These are phyloP conservation scores for Bombus superbus DNA, from an alignment of 1,140 invertebrate genomes.

Conservation along the genomic window DNA sequence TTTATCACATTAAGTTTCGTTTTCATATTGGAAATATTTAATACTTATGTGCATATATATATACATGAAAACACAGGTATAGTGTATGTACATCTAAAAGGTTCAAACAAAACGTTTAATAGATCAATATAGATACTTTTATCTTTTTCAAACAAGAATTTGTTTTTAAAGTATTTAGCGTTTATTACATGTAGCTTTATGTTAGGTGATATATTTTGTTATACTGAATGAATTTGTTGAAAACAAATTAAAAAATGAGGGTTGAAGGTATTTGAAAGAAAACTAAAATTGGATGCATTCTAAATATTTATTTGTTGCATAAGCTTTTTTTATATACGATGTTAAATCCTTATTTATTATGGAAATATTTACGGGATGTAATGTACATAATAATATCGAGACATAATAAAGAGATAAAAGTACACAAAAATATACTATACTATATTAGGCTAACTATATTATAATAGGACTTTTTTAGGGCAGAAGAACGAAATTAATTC, in stretches of 20 bases:
- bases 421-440: slow-evolving; percentile 48
- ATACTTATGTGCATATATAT: slow-evolving; percentile 42
- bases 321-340: slow-evolving; percentile 63
- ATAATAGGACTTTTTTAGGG: slow-evolving; percentile 59
- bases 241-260: background rate
- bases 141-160: slow-evolving; percentile 24
- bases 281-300: slow-evolving; percentile 33
- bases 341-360: slow-evolving; percentile 59
- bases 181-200: slow-evolving; percentile 35
- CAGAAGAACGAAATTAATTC: background rate
- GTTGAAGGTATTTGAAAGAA: slow-evolving; percentile 18
- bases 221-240: background rate
- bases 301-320: slow-evolving; percentile 62
- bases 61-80: slow-evolving; percentile 33
- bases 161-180: slow-evolving; percentile 11
- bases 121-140: slow-evolving; percentile 2
- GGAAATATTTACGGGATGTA: slow-evolving; percentile 65
- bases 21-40: slow-evolving; percentile 29
- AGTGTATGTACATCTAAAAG: slow-evolving; percentile 26
- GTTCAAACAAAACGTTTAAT: slow-evolving; percentile 9
- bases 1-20: slow-evolving; percentile 13
- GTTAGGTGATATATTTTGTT: slow-evolving; percentile 25
- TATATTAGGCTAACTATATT: background rate
- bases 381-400: slow-evolving; percentile 71
- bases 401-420: slow-evolving; percentile 59